phyloP scores from a whole-genome alignment of 2,113 vertebrate genomes.

The Brachirus orientalis region DNA sequence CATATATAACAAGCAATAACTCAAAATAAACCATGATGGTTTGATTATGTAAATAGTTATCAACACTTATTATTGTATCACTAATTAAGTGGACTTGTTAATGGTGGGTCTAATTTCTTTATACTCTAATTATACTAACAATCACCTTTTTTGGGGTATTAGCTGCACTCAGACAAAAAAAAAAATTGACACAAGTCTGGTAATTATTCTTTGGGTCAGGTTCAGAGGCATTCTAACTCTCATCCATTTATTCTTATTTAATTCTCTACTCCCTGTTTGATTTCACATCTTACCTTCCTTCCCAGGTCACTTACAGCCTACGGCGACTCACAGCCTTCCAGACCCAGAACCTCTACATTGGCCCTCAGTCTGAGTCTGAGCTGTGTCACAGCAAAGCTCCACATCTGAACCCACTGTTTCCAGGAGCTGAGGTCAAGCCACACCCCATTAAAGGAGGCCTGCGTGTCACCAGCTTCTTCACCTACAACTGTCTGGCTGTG shows the following conservation, averaged over 20 bases:
- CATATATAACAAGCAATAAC: too few species aligned
- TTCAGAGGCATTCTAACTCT: too few species aligned
- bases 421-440: constrained; percentile 73
- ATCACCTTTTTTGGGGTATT: too few species aligned
- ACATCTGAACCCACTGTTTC: constrained; percentile 79
- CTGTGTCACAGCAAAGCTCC: constrained; percentile 16
- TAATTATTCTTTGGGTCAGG: too few species aligned
- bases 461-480: constrained; percentile 84
- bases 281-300: neutral
- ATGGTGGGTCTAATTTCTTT: too few species aligned
- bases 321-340: constrained; percentile 84
- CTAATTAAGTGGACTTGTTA: too few species aligned
- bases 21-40: too few species aligned
- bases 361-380: constrained; percentile 77
- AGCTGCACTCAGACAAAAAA: too few species aligned
- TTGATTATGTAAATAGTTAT: too few species aligned
- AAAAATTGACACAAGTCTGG: too few species aligned
- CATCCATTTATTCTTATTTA: neutral
- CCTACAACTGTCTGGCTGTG: constrained; percentile 91
- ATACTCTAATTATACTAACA: too few species aligned
- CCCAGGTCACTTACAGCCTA: constrained; percentile 85
- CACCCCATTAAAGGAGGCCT: constrained; percentile 90
- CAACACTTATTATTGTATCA: too few species aligned
- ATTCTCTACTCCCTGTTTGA: neutral
- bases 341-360: constrained; percentile 88